Conservation (phyloP, 2,113 vertebrate genomes). For the Scytalopus superciliaris region DNA sequence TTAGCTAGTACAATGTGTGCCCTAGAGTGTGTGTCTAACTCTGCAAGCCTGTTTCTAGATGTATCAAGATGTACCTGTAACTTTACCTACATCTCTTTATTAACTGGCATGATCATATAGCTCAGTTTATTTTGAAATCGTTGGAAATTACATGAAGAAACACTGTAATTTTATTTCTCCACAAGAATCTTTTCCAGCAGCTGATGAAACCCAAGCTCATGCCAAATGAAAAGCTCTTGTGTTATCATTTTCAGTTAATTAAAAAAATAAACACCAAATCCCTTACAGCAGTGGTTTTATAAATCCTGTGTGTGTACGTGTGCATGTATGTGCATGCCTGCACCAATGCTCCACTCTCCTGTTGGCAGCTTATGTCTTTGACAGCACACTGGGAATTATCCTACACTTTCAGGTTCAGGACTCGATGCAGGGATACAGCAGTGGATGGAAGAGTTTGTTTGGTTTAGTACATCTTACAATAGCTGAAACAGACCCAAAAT, state of each 20-base stretch:
- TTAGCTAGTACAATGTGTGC: neutral
- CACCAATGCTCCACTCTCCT: neutral
- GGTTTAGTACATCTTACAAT: neutral
- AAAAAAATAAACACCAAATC: slow-evolving; percentile 66
- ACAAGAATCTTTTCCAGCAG: slow-evolving; percentile 56
- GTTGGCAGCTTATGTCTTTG: neutral
- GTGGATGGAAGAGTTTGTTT: neutral
- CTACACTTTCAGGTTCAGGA: neutral
- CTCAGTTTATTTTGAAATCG: slow-evolving; percentile 70
- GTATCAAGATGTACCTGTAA: neutral
- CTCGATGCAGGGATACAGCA: neutral
- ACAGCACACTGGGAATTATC: neutral
- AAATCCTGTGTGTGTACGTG: neutral
- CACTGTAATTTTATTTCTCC: slow-evolving; percentile 50
- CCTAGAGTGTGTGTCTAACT: neutral
- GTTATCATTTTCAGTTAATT: slow-evolving; percentile 75
- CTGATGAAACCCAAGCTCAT: slow-evolving; percentile 37
- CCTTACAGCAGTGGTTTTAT: slow-evolving; percentile 26
- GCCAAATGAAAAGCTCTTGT: slow-evolving; percentile 47
- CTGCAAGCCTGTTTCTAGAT: neutral
- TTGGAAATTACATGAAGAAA: neutral
- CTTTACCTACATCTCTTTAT: slow-evolving; percentile 26
- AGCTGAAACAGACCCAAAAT: neutral
- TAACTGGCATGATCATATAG: neutral
- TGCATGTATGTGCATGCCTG: neutral